A percentile compares a stretch with the other conserved stretches of the same genome.
Evolutionary conservation across 2,888 invertebrate species (phyloP).

Genomic region (Tridacna crocea): DNA sequence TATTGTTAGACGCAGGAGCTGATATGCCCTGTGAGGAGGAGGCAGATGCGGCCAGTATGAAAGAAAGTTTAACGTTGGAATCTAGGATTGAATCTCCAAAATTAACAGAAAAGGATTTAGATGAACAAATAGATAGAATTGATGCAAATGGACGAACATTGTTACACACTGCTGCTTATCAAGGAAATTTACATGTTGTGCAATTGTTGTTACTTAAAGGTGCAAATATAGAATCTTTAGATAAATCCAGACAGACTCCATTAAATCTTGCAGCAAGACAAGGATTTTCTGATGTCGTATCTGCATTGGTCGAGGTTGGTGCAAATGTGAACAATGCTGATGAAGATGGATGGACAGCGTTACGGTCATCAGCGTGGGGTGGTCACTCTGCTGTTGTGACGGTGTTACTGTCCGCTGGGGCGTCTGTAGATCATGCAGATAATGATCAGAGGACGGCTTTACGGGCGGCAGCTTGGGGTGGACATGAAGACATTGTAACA

Average conservation of each 20-base stretch:
- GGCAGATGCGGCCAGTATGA: slow-evolving; percentile 85
- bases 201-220: slow-evolving; percentile 91
- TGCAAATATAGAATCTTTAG: slow-evolving; percentile 87
- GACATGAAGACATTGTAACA: slow-evolving; percentile 85
- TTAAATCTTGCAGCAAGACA: slow-evolving; percentile 89
- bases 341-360: slow-evolving; percentile 84
- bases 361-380: slow-evolving; percentile 96
- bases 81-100: slow-evolving; percentile 64
- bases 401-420: slow-evolving; percentile 88
- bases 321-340: slow-evolving; percentile 85
- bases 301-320: slow-evolving; percentile 80
- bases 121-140: slow-evolving; percentile 84
- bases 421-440: slow-evolving; percentile 85
- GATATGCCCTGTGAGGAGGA: slow-evolving; percentile 95
- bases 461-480: slow-evolving; percentile 91
- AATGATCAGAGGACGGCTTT: slow-evolving; percentile 91
- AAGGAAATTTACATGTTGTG: slow-evolving; percentile 96
- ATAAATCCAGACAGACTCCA: slow-evolving; percentile 92
- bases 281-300: slow-evolving; percentile 84
- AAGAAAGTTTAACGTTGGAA: slow-evolving; percentile 66
- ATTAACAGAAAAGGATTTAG: slow-evolving; percentile 64
- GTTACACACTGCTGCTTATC: slow-evolving; percentile 91
- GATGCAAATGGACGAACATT: slow-evolving; percentile 89
- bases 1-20: slow-evolving; percentile 95
- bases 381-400: slow-evolving; percentile 88